These are phyloP conservation scores for Plemyria rubiginata DNA, from an alignment of 2,888 invertebrate genomes.

Conservation along the genomic window DNA sequence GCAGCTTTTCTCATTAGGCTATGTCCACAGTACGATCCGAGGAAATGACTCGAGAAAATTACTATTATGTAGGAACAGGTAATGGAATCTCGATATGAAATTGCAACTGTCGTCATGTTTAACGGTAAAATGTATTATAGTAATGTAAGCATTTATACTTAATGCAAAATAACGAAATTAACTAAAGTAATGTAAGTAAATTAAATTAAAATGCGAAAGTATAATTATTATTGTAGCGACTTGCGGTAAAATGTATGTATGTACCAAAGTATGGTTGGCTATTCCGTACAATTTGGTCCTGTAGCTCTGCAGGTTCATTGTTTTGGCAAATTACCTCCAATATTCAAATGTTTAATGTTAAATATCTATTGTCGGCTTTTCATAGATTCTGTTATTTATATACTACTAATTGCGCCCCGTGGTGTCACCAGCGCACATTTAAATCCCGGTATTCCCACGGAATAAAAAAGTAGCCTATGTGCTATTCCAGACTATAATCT, in stretches of 20 bases:
- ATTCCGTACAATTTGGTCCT: no score
- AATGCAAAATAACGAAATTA: constrained; percentile 12
- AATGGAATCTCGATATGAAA: constrained; percentile 43
- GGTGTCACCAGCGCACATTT: no score
- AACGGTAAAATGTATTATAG: constrained; percentile 31
- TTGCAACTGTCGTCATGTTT: constrained; percentile 36
- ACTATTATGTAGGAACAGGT: constrained; percentile 61
- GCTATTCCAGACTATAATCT: no score
- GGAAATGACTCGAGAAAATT: constrained; percentile 71
- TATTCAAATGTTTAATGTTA: no score
- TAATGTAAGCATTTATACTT: constrained; percentile 11
- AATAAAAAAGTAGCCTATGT: no score
- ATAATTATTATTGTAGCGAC: neutral
- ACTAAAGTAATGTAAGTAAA: neutral
- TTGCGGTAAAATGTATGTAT: neutral
- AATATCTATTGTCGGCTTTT: no score
- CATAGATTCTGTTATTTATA: no score
- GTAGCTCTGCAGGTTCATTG: no score
- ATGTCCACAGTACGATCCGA: constrained; percentile 48
- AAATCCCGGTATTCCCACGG: no score
- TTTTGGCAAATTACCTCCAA: no score
- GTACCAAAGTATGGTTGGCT: neutral
- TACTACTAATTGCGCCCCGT: no score
- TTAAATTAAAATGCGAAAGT: neutral
- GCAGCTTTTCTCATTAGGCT: constrained; percentile 13